These are phyloP conservation scores for Taenioides sp. DNA, from an alignment of 2,797 vertebrate species.

Conservation along the genomic window DNA sequence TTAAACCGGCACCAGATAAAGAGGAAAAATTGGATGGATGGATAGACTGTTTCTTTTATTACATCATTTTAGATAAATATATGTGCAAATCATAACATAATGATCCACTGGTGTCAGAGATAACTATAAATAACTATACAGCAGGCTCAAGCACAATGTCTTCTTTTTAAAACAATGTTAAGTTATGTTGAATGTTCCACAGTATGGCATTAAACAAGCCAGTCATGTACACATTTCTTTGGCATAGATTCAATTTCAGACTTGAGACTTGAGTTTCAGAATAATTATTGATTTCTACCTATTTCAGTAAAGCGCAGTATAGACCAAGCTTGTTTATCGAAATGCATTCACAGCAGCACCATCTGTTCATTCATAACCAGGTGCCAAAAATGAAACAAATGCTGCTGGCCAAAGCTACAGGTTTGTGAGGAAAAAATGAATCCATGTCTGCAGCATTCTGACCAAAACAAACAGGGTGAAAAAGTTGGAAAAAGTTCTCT, in stretches of 20 bases:
- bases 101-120: too few species aligned
- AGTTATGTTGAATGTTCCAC: too few species aligned
- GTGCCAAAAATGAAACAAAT: neutral
- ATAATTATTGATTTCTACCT: neutral
- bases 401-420: neutral
- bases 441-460: neutral
- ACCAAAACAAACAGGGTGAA: neutral
- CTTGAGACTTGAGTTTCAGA: neutral
- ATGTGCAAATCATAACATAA: too few species aligned
- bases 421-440: neutral
- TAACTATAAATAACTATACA: too few species aligned
- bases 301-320: neutral
- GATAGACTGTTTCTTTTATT: too few species aligned
- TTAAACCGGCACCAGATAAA: too few species aligned
- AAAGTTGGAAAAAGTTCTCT: neutral
- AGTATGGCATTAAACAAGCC: too few species aligned
- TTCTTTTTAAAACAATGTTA: too few species aligned
- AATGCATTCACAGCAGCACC: conserved; percentile 1
- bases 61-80: too few species aligned
- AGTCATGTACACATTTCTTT: neutral
- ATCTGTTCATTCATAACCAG: neutral
- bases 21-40: too few species aligned
- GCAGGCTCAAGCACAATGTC: too few species aligned
- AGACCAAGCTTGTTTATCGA: neutral
- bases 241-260: neutral